Percentiles rank a stretch among this genome's conserved stretches.
phyloP scores from a whole-genome alignment of 2,888 invertebrate species.

The Agonopterix subpropinquella region DNA sequence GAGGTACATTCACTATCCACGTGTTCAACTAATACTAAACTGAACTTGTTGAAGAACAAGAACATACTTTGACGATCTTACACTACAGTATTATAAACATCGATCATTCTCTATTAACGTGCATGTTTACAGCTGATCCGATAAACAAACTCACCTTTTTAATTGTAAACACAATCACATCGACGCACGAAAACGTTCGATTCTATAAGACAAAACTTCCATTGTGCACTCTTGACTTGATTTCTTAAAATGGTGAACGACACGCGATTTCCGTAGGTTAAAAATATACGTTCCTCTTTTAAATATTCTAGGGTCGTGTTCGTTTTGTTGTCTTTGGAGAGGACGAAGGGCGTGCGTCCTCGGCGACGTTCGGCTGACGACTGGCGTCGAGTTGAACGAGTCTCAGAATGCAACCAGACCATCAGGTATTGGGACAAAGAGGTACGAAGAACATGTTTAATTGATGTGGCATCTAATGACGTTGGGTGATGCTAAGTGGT shows the following conservation, averaged over 20 bases:
- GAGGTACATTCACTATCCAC: too few species aligned
- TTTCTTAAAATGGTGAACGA: conserved; percentile 20
- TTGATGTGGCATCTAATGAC: conserved; percentile 33
- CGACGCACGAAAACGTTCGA: conserved; percentile 38
- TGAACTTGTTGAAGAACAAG: too few species aligned
- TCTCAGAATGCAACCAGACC: conserved; percentile 24
- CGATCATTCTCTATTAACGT: conserved; percentile 1
- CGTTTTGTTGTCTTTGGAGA: conserved; percentile 15
- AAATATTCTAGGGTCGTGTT: conserved; percentile 45
- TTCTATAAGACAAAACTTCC: conserved; percentile 33
- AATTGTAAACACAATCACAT: conserved; percentile 45
- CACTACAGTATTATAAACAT: neutral
- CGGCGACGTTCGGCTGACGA: conserved; percentile 44
- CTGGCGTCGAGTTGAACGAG: conserved; percentile 30
- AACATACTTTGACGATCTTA: too few species aligned
- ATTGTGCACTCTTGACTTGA: conserved; percentile 20
- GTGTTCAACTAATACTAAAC: too few species aligned
- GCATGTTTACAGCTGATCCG: conserved; percentile 48
- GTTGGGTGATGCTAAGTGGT: neutral
- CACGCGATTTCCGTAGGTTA: conserved; percentile 55
- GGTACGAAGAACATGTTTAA: conserved; percentile 33
- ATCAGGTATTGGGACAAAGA: conserved; percentile 42
- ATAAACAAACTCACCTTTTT: conserved; percentile 55
- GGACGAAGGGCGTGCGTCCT: conserved; percentile 53
- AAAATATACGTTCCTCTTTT: conserved; percentile 40